Conservation (phyloP, 2,888 invertebrate genomes). For the Amphiduros pacificus region DNA sequence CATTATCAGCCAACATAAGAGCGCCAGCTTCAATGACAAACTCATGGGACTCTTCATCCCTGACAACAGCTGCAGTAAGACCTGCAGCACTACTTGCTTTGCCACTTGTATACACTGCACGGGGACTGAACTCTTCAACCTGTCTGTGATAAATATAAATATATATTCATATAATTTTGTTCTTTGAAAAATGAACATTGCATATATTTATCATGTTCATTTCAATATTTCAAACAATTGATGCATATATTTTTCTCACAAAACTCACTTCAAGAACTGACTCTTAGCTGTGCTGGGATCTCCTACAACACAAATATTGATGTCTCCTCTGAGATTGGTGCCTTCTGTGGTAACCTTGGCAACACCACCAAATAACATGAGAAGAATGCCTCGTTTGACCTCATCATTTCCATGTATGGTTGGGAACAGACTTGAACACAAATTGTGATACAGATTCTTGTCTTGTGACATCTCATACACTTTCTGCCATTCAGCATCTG, state of each 20-base stretch:
- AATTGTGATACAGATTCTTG: conserved; percentile 81
- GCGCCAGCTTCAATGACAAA: conserved; percentile 99
- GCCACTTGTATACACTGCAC: conserved; percentile 97
- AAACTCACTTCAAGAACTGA: conserved; percentile 89
- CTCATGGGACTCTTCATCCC: conserved; percentile 96
- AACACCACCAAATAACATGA: conserved; percentile 97
- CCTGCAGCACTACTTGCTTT: conserved; percentile 98
- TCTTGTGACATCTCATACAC: conserved; percentile 97
- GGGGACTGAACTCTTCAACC: conserved; percentile 87
- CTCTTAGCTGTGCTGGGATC: conserved; percentile 99
- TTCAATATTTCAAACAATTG: too few relatives aligned
- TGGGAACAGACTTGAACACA: conserved; percentile 90
- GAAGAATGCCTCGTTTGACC: conserved; percentile 82
- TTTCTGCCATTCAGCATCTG: conserved; percentile 77
- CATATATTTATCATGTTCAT: too few relatives aligned
- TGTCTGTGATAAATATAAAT: conserved; percentile 57
- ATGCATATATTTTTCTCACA: too few relatives aligned
- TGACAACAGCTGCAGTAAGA: conserved; percentile 96
- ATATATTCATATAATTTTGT: too few relatives aligned
- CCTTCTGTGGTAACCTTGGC: conserved; percentile 89
- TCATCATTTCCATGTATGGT: conserved; percentile 96
- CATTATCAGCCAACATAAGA: conserved; percentile 97
- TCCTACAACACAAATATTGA: conserved; percentile 97
- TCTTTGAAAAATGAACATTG: too few relatives aligned
- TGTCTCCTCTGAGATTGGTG: conserved; percentile 90